Evolutionary conservation across 2,797 vertebrate genomes (phyloP).

Genomic region (Gephyroberyx darwinii): DNA sequence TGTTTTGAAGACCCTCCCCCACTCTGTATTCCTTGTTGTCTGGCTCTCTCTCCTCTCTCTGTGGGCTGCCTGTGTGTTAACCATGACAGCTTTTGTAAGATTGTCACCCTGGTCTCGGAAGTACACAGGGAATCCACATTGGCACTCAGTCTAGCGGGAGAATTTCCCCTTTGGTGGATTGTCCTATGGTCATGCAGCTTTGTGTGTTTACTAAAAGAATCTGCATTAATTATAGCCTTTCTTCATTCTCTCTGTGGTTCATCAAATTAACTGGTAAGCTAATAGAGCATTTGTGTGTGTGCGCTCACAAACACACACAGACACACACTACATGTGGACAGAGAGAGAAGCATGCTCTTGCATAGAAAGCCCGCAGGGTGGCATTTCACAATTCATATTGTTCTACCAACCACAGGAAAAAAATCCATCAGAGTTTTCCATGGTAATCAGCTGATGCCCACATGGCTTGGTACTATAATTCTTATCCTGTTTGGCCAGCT

Average conservation of each 20-base stretch:
- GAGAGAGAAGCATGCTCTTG: not conserved
- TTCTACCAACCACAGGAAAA: not conserved
- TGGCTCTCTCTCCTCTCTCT: conserved; percentile 56
- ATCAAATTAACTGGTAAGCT: conserved; percentile 70
- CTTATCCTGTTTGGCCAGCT: not conserved
- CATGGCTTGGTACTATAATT: conserved; percentile 21
- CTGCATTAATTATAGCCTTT: conserved; percentile 81
- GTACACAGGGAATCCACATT: conserved; percentile 79
- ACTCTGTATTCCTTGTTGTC: conserved; percentile 48
- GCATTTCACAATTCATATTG: not conserved
- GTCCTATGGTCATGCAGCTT: conserved; percentile 72
- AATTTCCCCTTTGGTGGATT: conserved; percentile 75
- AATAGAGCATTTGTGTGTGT: conserved; percentile 39
- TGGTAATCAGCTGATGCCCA: not conserved
- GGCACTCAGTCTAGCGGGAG: conserved; percentile 78
- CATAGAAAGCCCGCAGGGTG: not conserved
- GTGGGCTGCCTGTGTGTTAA: conserved; percentile 74
- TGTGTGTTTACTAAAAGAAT: conserved; percentile 79
- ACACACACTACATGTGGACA: not conserved
- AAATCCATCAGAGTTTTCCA: not conserved
- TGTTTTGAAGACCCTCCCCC: conserved; percentile 55
- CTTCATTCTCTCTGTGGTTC: conserved; percentile 62
- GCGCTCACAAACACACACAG: not conserved
- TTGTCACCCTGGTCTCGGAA: conserved; percentile 78
- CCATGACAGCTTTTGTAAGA: conserved; percentile 79